A percentile compares a stretch with the other conserved stretches of the same genome.
phyloP scores from a whole-genome alignment of 1,140 invertebrate genomes.

The Nasonia longicornis region DNA sequence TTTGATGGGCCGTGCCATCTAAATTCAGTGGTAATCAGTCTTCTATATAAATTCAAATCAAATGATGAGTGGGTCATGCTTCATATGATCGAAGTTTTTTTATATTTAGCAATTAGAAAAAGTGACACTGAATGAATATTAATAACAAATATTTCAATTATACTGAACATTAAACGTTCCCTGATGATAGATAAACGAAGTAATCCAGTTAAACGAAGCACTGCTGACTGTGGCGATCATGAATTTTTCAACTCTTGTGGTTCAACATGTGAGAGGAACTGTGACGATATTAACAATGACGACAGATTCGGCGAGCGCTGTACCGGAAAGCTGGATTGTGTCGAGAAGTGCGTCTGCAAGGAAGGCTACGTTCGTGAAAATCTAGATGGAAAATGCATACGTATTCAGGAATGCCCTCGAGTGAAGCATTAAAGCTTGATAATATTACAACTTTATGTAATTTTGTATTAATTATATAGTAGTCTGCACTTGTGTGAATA shows the following conservation, averaged over 20 bases:
- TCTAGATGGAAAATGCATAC: slow-evolving; percentile 14
- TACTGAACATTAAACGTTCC: no score
- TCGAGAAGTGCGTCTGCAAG: slow-evolving; percentile 5
- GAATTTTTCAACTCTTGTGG: background rate
- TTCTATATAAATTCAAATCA: background rate
- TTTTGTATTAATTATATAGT: background rate
- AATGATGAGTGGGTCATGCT: background rate
- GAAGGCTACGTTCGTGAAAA: slow-evolving; percentile 10
- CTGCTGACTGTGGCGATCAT: background rate
- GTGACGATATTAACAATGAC: slow-evolving; percentile 18
- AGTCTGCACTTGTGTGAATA: no score
- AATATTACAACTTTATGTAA: background rate
- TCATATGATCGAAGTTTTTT: background rate
- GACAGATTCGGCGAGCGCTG: background rate
- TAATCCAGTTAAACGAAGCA: no score
- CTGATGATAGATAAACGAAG: background rate
- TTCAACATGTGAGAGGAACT: slow-evolving; percentile 10
- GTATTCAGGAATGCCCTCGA: slow-evolving; percentile 15
- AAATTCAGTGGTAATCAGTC: background rate
- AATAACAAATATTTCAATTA: background rate
- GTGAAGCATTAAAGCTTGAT: slow-evolving; percentile 7
- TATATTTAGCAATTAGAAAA: background rate
- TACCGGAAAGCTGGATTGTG: background rate
- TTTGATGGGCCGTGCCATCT: background rate
- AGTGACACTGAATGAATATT: background rate